phyloP scores from a whole-genome alignment of 2,888 invertebrate genomes.

The Theristus sp. region DNA sequence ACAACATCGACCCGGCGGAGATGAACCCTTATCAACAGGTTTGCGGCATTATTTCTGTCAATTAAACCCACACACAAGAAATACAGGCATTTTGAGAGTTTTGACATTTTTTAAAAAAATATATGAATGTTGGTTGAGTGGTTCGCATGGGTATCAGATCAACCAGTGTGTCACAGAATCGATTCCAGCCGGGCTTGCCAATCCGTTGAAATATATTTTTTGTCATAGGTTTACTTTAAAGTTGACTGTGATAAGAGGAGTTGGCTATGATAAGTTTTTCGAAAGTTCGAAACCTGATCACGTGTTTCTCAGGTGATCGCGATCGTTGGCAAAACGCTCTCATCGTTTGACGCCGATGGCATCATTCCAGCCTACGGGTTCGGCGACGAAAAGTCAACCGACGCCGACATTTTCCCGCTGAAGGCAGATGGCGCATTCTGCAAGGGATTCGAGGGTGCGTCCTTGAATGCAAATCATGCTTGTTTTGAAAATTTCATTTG shows the following conservation, averaged over 20 bases:
- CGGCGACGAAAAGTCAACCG: conserved; percentile 34
- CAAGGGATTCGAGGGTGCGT: conserved; percentile 24
- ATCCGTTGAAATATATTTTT: too few relatives aligned
- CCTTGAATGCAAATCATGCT: too few relatives aligned
- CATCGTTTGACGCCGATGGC: conserved; percentile 36
- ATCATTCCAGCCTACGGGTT: conserved; percentile 38
- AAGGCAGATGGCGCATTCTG: conserved; percentile 26
- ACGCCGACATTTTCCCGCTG: conserved; percentile 28
- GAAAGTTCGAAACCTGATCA: not conserved
- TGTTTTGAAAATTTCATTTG: too few relatives aligned
- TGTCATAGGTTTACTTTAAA: too few relatives aligned
- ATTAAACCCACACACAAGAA: not conserved
- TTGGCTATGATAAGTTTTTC: too few relatives aligned
- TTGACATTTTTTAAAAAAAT: too few relatives aligned
- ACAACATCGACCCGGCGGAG: conserved; percentile 27
- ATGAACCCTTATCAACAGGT: conserved; percentile 36
- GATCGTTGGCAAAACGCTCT: conserved; percentile 35
- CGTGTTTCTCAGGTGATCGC: conserved; percentile 31
- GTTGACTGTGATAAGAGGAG: too few relatives aligned
- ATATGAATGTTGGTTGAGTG: too few relatives aligned
- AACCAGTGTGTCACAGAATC: too few relatives aligned
- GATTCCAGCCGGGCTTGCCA: too few relatives aligned
- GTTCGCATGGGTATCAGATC: too few relatives aligned
- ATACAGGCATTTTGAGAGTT: too few relatives aligned
- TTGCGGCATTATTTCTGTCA: not conserved